Evolutionary conservation across 2,888 invertebrate species (phyloP), one percentile per base, ranked within the genome.

Genomic region (Drosophila nigricruria): DNA sequence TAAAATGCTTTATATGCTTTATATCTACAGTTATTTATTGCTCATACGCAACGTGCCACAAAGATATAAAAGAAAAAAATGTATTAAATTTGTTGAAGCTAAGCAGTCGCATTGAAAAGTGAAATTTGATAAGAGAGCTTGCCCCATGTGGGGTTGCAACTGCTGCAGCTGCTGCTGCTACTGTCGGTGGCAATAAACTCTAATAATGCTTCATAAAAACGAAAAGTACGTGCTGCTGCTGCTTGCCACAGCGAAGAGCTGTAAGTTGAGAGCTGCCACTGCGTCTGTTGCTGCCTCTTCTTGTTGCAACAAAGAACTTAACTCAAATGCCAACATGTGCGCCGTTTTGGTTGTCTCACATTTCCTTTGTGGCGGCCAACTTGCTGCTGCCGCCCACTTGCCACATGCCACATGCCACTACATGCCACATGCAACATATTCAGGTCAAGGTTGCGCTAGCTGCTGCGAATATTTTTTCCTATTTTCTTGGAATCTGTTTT

Each of bases 391-490:
- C 67, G 49, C 53, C 68, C 67, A 50, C 50, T 61, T 61, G 61
- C 23, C 20, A 4, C 56, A 43, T 42, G 52, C 61, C 59, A 54
- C 77, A 75, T 79, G 36, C 36, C n/a, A 53, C 36, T 10, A 53
- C 50, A 34, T 34, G 83, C 79, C 82, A 79, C 84, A 90, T 63
- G 71, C 49, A 45, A 49, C 72, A 63, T 91, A 91, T 92, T 69
- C 92, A 92, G 92, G 92, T 92, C 92, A 92, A 92, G 92, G 92
- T 92, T 92, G 89, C 69, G 68, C 65, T 73, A 77, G 72, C 78
- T 47, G 52, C 65, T 60, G 61, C 68, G 50, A 60, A 66, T 58
- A 53, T 49, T 56, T 58, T 45, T 34, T 50, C 25, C 38, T 0
- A 30, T 47, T 62, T 58, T 49, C 40, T 70, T 54, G 16, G 27